Evolutionary conservation across 2,113 vertebrate genomes (phyloP).

Genomic region (Lichenostomus cassidix): DNA sequence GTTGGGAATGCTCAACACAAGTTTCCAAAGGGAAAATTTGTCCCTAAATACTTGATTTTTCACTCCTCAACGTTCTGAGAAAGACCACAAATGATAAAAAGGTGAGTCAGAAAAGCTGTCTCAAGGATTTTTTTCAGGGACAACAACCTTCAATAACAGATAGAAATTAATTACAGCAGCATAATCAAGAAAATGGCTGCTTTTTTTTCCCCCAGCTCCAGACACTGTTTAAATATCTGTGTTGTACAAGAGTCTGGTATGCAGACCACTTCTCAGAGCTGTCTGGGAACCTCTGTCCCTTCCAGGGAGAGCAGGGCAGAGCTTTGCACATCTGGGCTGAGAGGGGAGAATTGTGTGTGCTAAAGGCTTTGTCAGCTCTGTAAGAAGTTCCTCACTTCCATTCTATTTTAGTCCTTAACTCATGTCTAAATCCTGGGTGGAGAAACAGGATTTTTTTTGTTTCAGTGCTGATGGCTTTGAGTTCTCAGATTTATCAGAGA

Average conservation of each 20-base stretch:
- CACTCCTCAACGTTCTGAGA: not conserved
- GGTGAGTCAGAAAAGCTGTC: not conserved
- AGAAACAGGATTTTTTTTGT: not conserved
- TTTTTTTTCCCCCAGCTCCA: not conserved
- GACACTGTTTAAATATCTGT: conserved; percentile 55
- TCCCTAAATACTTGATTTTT: not conserved
- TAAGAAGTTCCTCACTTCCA: not conserved
- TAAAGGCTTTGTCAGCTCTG: not conserved
- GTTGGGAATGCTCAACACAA: not conserved
- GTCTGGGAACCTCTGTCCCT: conserved; percentile 52
- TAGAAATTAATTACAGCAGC: not conserved
- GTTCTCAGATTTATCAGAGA: not conserved
- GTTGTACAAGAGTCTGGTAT: conserved; percentile 64
- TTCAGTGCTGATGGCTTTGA: not conserved
- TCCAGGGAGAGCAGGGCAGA: not conserved
- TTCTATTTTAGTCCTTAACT: not conserved
- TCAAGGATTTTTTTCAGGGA: not conserved
- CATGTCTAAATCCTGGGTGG: not conserved
- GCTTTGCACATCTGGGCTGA: conserved; percentile 13
- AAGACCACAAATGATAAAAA: not conserved
- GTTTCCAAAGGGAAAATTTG: not conserved
- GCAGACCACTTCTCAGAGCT: conserved; percentile 58
- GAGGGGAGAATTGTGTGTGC: not conserved
- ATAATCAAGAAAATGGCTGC: not conserved
- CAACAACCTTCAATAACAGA: not conserved